Evolutionary conservation across 2,888 invertebrate species (phyloP).

Genomic region (Melieria picta): DNA sequence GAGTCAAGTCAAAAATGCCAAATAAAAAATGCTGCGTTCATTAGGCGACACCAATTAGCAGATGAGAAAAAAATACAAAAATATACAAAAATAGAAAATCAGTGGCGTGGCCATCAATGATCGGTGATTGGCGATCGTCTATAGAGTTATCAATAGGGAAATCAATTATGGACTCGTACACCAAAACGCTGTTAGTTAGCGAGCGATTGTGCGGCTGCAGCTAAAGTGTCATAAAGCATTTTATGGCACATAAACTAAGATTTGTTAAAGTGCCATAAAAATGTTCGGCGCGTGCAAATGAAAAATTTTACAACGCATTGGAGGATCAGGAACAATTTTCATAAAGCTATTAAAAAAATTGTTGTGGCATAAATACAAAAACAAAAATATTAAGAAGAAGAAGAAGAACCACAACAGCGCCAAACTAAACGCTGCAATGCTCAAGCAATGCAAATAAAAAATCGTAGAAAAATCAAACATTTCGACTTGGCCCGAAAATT

Average conservation of each 20-base stretch:
- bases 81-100: background rate
- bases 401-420: background rate
- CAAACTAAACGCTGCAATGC: constrained; percentile 22
- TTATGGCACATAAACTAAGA: constrained; percentile 31
- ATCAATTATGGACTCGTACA: too few relatives aligned
- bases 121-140: too few relatives aligned
- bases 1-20: too few relatives aligned
- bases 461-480: background rate
- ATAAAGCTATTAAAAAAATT: constrained; percentile 21
- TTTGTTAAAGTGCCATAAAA: constrained; percentile 30
- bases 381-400: background rate
- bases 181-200: too few relatives aligned
- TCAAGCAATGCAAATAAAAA: constrained; percentile 28
- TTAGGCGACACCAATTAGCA: constrained; percentile 1
- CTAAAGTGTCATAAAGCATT: constrained; percentile 21
- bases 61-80: constrained; percentile 9
- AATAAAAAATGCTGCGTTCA: too few relatives aligned
- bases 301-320: too few relatives aligned
- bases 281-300: constrained; percentile 3
- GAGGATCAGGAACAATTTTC: constrained; percentile 22
- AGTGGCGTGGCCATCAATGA: too few relatives aligned
- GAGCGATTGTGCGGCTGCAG: too few relatives aligned
- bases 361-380: background rate
- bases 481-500: too few relatives aligned
- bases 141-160: too few relatives aligned